Evolutionary conservation across 2,797 vertebrate genomes (phyloP).

Genomic region (Myotis daubentonii): DNA sequence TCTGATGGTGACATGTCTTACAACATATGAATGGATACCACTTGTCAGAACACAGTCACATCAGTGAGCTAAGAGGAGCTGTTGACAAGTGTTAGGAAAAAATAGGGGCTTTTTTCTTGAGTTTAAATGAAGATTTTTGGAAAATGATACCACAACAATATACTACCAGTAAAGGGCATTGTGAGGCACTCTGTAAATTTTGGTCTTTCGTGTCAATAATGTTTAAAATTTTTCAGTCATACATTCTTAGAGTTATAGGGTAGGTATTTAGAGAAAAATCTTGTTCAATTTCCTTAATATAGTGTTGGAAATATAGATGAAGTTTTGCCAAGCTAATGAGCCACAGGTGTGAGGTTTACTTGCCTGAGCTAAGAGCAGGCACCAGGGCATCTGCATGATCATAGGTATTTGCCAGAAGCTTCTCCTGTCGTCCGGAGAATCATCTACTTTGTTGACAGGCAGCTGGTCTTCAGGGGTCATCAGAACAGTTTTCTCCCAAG

Average conservation of each 20-base stretch:
- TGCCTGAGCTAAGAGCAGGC: background rate
- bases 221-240: background rate
- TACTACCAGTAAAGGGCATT: background rate
- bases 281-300: background rate
- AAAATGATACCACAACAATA: background rate
- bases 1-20: background rate
- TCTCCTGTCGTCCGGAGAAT: background rate
- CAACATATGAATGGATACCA: background rate
- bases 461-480: background rate
- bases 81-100: background rate
- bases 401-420: rapidly evolving
- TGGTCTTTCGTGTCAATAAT: background rate
- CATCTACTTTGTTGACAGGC: background rate
- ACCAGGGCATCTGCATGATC: rapidly evolving
- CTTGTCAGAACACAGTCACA: background rate
- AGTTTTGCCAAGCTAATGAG: background rate
- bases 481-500: background rate
- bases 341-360: background rate
- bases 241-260: background rate
- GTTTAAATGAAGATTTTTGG: conserved; percentile 21
- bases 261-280: background rate
- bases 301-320: background rate
- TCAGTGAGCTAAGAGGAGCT: background rate
- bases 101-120: background rate
- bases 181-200: background rate